Evolutionary conservation across 2,888 invertebrate genomes (phyloP), one percentile per base, ranked within the genome.

Genomic region (Merodon equestris): DNA sequence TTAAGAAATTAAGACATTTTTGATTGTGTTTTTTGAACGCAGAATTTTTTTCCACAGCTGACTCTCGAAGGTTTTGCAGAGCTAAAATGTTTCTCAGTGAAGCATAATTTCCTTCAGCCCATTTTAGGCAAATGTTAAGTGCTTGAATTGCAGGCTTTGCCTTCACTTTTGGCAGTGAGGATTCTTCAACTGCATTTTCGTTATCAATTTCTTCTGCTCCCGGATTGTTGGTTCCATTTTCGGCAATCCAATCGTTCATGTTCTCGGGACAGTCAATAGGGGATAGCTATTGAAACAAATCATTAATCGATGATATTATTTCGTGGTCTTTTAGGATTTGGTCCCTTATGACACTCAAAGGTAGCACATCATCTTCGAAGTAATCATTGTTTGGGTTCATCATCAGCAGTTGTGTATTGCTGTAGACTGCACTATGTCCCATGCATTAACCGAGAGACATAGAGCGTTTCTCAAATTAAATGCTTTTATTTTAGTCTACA

Each of bases 401-500:
- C 57, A 56, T 60, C 51, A 72, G 42, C 51, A 72, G 57, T 68
- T 76, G 36, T 68, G 51, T 12, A 76, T 60, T 50, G 61, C 45
- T 48, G 45, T 36, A 14, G 56, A 19, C 45, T 54, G 44, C 50
- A 64, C 19, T 63, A 48, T 50, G 36, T 66, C 50, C 71, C 79
- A 72, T 63, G 70, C 71, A 42, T 72, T 72, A n/a, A 36, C 14
- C 66, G 67, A 51, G 50, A 75, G 51, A 50, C 58, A 70, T 56
- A 66, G 34, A 44, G 73, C 63, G 58, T 68, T 53, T 66, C 68
- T 13, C 18, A 77, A 66, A 61, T 66, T 76, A 44, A 81, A 74
- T 60, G 40, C 73, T 77, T 76, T 76, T 44, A 82, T 57, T 75
- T 68, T 79, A 44, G 15, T n/a, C 54, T 76, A 71, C 27, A 70